Base-by-base conservation (phyloP, 2,888 invertebrate species). In the Coelinius sp. region DNA sequence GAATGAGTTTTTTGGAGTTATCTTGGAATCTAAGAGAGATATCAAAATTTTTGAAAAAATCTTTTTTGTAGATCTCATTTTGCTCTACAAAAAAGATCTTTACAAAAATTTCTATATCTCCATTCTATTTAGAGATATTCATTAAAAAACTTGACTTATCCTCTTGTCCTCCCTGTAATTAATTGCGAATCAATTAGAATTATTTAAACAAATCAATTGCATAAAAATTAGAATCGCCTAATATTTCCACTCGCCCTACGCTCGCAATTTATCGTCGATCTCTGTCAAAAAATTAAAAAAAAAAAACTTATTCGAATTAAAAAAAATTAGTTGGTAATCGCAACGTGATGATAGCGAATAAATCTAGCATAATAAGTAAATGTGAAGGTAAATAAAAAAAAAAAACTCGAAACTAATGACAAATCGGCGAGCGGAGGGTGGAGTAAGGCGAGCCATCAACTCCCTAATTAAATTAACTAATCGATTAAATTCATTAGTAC, bases 331-430 rank as follows among this genome's bases (percentile, higher is more conserved):
- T 68, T 68, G 59, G 70, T 76, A 76, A 71, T 59, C 38, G 68
- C 74, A 75, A 75, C 59, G 76, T 76, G 75, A 75, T 73, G 68
- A 74, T 75, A 76, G 73, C 69, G 63, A 74, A 73, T 76, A 74
- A 75, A 74, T 68, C 24, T 72, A 75, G 69, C 20, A 24, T 71
- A 56, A 74, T 74, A 73, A 75, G 71, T 72, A 35, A 67, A 17
- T 5, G 17, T n/a, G n/a, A n/a, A n/a, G n/a, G n/a, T n/a, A n/a
- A n/a, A 2, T 17, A 27, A 31, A 14, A 17, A 59, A 5, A 62
- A 24, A 12, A 24, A 22, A n/a, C 8, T 41, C n/a, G 7, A 20
- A 20, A 5, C 20, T n/a, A 35, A 10, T 41, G 56, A 68, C 53
- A 53, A 38, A 63, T 63, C 63, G 63, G 41, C 63, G 63, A 63